Evolutionary conservation across 2,113 vertebrate genomes (phyloP).

Genomic region (Rhipidura dahli): DNA sequence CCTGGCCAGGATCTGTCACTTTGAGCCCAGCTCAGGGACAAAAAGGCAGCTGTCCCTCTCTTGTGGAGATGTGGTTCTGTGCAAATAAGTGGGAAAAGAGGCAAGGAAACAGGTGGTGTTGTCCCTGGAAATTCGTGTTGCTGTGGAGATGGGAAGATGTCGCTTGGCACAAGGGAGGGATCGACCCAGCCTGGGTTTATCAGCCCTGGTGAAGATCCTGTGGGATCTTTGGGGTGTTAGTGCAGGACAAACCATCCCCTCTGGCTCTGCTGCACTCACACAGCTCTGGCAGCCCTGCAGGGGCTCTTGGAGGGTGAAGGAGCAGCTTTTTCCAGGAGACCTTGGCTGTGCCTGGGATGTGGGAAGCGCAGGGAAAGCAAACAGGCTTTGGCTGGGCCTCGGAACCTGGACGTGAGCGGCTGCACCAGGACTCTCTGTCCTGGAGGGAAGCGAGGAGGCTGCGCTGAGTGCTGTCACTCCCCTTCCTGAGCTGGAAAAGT

Average conservation of each 20-base stretch:
- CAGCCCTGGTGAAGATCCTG: not conserved
- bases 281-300: not conserved
- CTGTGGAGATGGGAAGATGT: not conserved
- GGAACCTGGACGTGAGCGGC: not conserved
- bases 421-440: not conserved
- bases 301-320: not conserved
- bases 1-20: not conserved
- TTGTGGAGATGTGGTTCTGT: rapidly evolving
- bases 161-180: not conserved
- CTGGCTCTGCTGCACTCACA: not conserved
- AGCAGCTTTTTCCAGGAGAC: not conserved
- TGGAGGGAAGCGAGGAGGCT: not conserved
- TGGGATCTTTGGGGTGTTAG: not conserved
- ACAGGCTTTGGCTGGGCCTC: not conserved
- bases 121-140: not conserved
- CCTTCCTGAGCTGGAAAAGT: not conserved
- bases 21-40: not conserved
- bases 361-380: not conserved
- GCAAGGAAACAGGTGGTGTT: not conserved
- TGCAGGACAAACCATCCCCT: not conserved
- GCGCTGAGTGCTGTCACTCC: not conserved
- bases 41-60: not conserved
- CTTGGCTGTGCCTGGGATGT: not conserved
- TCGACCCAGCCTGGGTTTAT: not conserved
- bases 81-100: not conserved